These are phyloP conservation scores for Prionace glauca DNA, from an alignment of 2,797 vertebrate genomes.

Conservation along the genomic window DNA sequence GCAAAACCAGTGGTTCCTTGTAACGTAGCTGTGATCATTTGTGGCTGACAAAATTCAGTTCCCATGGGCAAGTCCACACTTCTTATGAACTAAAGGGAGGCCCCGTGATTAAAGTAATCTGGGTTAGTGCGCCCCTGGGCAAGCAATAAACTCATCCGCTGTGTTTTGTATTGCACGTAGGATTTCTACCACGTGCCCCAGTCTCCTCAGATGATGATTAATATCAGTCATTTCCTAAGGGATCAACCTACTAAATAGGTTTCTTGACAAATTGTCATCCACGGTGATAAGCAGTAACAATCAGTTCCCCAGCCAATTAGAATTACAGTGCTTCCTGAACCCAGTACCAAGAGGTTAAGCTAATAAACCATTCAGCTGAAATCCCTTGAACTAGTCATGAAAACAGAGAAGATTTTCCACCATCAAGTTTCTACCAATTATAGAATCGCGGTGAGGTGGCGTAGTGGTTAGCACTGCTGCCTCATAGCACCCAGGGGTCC, in stretches of 20 bases:
- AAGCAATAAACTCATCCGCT: neutral
- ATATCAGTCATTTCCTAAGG: neutral
- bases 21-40: neutral
- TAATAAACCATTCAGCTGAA: neutral
- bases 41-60: too few species aligned
- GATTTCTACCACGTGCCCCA: neutral
- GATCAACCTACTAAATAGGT: neutral
- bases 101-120: neutral
- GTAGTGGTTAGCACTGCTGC: too few species aligned
- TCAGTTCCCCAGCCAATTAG: neutral
- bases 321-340: neutral
- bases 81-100: neutral
- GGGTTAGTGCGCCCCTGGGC: neutral
- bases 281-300: neutral
- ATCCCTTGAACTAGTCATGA: neutral
- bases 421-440: neutral
- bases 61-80: neutral
- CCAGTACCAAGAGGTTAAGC: neutral
- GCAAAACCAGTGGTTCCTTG: neutral
- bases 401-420: neutral
- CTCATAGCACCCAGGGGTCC: too few species aligned
- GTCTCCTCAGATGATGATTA: conserved; percentile 7
- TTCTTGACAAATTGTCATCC: neutral
- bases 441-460: too few species aligned
- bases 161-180: neutral